phyloP scores from a whole-genome alignment of 2,888 invertebrate species.

The Caenorhabditis plicata region DNA sequence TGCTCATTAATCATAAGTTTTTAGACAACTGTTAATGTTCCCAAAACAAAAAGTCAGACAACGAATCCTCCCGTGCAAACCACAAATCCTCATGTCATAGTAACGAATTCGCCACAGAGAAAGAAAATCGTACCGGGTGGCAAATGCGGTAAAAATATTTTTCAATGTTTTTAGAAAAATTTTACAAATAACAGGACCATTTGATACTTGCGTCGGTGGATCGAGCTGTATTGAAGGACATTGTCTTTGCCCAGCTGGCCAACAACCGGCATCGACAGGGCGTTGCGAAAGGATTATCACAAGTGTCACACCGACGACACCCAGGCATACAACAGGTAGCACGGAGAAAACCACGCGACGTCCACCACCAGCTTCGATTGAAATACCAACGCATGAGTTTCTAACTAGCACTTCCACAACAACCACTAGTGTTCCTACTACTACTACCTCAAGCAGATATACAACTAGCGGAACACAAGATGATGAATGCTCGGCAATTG shows the following conservation, averaged over 20 bases:
- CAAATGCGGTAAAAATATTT: slow-evolving; percentile 42
- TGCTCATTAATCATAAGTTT: neutral
- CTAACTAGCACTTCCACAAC: slow-evolving; percentile 12
- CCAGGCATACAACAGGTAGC: slow-evolving; percentile 20
- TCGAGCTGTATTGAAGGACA: slow-evolving; percentile 57
- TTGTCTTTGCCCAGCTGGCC: slow-evolving; percentile 63
- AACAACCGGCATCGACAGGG: slow-evolving; percentile 42
- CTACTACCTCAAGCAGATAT: too few species aligned
- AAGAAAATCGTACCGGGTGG: slow-evolving; percentile 54
- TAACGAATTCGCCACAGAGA: slow-evolving; percentile 25
- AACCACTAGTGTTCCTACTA: slow-evolving; percentile 13
- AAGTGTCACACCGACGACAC: slow-evolving; percentile 21
- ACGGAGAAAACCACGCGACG: slow-evolving; percentile 22
- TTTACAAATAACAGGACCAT: slow-evolving; percentile 50
- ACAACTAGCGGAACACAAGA: too few species aligned
- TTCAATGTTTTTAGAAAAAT: slow-evolving; percentile 2
- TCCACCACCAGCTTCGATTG: slow-evolving; percentile 33
- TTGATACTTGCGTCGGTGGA: slow-evolving; percentile 62
- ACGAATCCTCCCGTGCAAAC: slow-evolving; percentile 21
- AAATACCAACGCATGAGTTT: slow-evolving; percentile 42
- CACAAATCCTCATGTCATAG: slow-evolving; percentile 22
- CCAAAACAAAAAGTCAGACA: neutral
- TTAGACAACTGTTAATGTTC: neutral
- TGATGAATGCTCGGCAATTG: slow-evolving; percentile 53
- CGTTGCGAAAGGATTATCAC: slow-evolving; percentile 43